Evolutionary conservation across 2,113 vertebrate species (phyloP).

Genomic region (Pelobates fuscus): DNA sequence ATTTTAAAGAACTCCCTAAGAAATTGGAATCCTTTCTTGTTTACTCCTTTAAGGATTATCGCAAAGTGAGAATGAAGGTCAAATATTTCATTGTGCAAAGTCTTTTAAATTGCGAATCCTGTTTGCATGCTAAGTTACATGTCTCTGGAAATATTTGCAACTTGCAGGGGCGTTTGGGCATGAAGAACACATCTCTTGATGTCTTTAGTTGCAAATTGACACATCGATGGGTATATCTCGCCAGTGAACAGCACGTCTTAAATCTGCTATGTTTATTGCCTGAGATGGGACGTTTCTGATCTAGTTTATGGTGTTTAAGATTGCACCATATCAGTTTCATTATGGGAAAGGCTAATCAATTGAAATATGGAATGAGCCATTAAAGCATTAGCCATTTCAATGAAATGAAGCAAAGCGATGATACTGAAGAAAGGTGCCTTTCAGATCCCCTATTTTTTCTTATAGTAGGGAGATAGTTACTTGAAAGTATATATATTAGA

Average conservation of each 20-base stretch:
- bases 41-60: neutral
- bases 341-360: slow-evolving; percentile 70
- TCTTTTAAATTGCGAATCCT: slow-evolving; percentile 63
- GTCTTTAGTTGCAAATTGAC: slow-evolving; percentile 75
- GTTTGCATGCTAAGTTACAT: slow-evolving; percentile 70
- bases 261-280: slow-evolving; percentile 71
- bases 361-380: slow-evolving; percentile 74
- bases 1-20: too few relatives aligned
- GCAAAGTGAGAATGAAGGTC: slow-evolving; percentile 62
- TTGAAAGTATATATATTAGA: too few relatives aligned
- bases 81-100: slow-evolving; percentile 60
- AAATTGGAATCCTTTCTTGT: slow-evolving; percentile 7
- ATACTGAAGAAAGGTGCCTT: slow-evolving; percentile 77
- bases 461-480: too few relatives aligned
- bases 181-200: slow-evolving; percentile 72
- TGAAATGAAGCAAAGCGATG: slow-evolving; percentile 80
- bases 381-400: slow-evolving; percentile 80
- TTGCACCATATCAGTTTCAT: slow-evolving; percentile 71
- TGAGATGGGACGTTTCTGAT: slow-evolving; percentile 71
- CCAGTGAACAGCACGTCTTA: slow-evolving; percentile 59
- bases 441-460: slow-evolving; percentile 71
- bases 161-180: slow-evolving; percentile 64
- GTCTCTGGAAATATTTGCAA: slow-evolving; percentile 67
- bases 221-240: slow-evolving; percentile 63
- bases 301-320: slow-evolving; percentile 76